These are phyloP conservation scores for Emberiza fucata DNA, from an alignment of 2,113 vertebrate genomes.

Conservation along the genomic window DNA sequence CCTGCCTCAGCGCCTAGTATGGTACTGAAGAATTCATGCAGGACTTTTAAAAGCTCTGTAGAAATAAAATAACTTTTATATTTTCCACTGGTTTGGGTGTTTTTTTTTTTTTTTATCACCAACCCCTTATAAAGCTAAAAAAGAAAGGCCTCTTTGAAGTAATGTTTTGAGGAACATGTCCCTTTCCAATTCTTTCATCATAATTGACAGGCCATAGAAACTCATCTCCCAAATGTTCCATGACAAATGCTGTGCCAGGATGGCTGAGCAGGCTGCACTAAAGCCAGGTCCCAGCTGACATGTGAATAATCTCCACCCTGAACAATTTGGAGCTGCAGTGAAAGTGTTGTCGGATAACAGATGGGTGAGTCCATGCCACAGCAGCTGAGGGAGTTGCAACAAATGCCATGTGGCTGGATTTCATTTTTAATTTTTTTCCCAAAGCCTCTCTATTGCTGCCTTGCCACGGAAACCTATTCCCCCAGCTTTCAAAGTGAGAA, in stretches of 20 bases:
- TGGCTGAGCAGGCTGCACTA: background rate
- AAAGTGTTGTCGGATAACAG: slow-evolving; percentile 23
- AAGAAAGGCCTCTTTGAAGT: background rate
- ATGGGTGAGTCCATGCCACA: slow-evolving; percentile 18
- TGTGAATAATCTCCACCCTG: slow-evolving; percentile 43
- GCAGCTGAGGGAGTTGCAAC: slow-evolving; percentile 28
- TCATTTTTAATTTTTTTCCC: background rate
- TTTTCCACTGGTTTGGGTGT: background rate
- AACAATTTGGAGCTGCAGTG: slow-evolving; percentile 23
- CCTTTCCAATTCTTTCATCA: background rate
- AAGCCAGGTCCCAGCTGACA: slow-evolving; percentile 28
- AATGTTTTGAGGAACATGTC: background rate
- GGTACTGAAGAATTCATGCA: background rate
- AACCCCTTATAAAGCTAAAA: background rate
- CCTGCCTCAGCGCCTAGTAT: rapidly evolving
- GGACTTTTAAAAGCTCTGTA: background rate
- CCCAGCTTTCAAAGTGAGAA: slow-evolving; percentile 40
- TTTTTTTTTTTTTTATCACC: background rate
- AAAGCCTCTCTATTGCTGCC: background rate
- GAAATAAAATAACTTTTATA: background rate
- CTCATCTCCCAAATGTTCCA: slow-evolving; percentile 23
- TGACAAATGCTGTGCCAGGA: slow-evolving; percentile 45
- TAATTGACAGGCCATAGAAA: slow-evolving; percentile 34
- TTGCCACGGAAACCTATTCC: slow-evolving; percentile 15
- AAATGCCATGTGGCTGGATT: slow-evolving; percentile 8